Conservation (phyloP, 2,888 invertebrate species). For the Pseudococcus longispinus region DNA sequence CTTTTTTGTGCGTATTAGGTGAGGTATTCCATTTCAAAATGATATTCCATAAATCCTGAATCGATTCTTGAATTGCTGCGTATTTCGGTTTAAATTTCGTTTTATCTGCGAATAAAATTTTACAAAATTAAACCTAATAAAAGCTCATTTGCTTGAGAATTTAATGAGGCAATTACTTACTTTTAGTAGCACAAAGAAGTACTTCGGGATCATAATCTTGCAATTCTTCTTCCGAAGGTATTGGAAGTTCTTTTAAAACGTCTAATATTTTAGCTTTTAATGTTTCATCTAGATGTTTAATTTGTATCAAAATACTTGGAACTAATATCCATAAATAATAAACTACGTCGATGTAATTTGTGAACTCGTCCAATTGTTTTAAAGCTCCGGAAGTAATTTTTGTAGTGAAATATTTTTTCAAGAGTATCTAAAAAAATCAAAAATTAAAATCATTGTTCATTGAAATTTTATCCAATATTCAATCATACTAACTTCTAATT, state of each 20-base stretch:
- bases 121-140: background rate
- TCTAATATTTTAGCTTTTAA: background rate
- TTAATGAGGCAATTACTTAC: background rate
- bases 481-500: constrained; percentile 67
- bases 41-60: constrained; percentile 44
- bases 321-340: constrained; percentile 49
- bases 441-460: background rate
- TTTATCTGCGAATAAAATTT: constrained; percentile 37
- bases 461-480: background rate
- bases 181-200: constrained; percentile 48
- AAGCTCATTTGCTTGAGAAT: background rate
- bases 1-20: constrained; percentile 74
- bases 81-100: constrained; percentile 54
- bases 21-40: constrained; percentile 63
- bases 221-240: constrained; percentile 53
- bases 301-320: constrained; percentile 35
- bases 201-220: constrained; percentile 21
- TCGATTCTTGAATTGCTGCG: constrained; percentile 1
- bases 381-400: background rate
- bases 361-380: constrained; percentile 56
- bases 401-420: constrained; percentile 30
- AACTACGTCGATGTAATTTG: constrained; percentile 52
- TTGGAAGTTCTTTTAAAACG: constrained; percentile 36
- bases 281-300: background rate
- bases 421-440: constrained; percentile 1